These are phyloP conservation scores for Entomobrya multifasciata DNA, from an alignment of 2,888 invertebrate genomes.

Conservation along the genomic window DNA sequence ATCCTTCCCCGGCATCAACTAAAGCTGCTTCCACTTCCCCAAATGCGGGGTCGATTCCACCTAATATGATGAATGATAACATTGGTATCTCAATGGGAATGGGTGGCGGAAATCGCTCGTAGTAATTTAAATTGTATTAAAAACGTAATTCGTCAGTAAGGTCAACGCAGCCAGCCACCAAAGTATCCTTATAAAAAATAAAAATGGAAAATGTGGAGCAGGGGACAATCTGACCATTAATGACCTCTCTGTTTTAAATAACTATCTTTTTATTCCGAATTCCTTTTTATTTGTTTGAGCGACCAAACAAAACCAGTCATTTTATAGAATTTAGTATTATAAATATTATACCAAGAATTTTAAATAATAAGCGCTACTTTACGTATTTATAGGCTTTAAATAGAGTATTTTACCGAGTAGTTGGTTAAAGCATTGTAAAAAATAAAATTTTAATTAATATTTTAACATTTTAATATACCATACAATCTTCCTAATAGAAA, in stretches of 20 bases:
- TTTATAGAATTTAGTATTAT: conserved; percentile 42
- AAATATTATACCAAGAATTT: conserved; percentile 17
- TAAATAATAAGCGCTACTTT: conserved; percentile 4
- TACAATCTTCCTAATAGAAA: conserved; percentile 51
- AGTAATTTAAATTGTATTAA: too few species aligned
- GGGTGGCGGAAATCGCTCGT: conserved; percentile 67
- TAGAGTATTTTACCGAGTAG: conserved; percentile 31
- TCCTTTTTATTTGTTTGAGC: conserved; percentile 61
- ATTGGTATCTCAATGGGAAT: conserved; percentile 61
- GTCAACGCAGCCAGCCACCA: too few species aligned
- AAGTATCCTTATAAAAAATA: too few species aligned
- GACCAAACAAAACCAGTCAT: conserved; percentile 64
- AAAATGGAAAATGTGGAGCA: conserved; percentile 43
- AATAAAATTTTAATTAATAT: conserved; percentile 4
- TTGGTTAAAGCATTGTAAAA: neutral
- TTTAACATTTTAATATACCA: conserved; percentile 1
- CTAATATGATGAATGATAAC: conserved; percentile 75
- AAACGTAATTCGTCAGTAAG: too few species aligned
- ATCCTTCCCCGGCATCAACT: conserved; percentile 74
- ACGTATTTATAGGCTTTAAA: conserved; percentile 60
- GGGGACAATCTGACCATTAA: conserved; percentile 58
- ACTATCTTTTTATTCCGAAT: conserved; percentile 54
- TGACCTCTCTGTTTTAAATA: conserved; percentile 2
- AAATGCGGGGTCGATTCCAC: conserved; percentile 78
- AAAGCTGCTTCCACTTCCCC: conserved; percentile 78